These are phyloP conservation scores for Phymastichus coffea DNA, from an alignment of 1,140 invertebrate genomes.

Conservation along the genomic window DNA sequence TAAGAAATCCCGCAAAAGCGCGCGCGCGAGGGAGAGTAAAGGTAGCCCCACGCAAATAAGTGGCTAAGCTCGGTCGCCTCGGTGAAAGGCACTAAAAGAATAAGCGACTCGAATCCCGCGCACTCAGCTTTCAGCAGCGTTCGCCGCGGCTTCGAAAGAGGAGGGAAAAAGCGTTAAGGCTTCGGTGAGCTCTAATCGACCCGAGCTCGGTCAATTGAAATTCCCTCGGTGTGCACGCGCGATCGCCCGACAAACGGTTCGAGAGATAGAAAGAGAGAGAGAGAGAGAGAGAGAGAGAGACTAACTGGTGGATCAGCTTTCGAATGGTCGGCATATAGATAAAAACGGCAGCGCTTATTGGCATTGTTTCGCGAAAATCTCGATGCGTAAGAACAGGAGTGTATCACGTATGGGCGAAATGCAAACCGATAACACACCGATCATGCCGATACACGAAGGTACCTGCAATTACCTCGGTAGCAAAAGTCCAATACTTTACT, in stretches of 20 bases:
- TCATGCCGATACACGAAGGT: too few species aligned
- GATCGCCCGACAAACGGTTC: not conserved
- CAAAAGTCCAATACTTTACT: too few species aligned
- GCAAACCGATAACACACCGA: too few species aligned
- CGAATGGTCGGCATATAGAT: not conserved
- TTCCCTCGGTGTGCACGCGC: conserved; percentile 3
- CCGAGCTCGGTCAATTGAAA: conserved; percentile 21
- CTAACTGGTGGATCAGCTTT: not conserved
- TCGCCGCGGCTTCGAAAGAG: not conserved
- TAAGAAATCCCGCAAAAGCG: too few species aligned
- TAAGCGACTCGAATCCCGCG: conserved; percentile 17
- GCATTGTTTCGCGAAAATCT: too few species aligned
- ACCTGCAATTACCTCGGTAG: too few species aligned
- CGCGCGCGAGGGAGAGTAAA: too few species aligned
- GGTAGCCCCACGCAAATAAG: not conserved
- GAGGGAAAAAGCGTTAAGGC: not conserved
- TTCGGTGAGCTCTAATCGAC: not conserved
- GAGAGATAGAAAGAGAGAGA: not conserved
- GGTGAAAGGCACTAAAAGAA: conserved; percentile 1
- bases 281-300: not conserved
- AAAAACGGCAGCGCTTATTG: too few species aligned
- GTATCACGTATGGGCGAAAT: too few species aligned
- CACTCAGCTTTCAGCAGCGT: conserved; percentile 1
- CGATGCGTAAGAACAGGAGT: too few species aligned
- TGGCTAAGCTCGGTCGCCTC: not conserved